These are phyloP conservation scores for Craterocephalus amniculus DNA, from an alignment of 2,797 vertebrate species.

Conservation along the genomic window DNA sequence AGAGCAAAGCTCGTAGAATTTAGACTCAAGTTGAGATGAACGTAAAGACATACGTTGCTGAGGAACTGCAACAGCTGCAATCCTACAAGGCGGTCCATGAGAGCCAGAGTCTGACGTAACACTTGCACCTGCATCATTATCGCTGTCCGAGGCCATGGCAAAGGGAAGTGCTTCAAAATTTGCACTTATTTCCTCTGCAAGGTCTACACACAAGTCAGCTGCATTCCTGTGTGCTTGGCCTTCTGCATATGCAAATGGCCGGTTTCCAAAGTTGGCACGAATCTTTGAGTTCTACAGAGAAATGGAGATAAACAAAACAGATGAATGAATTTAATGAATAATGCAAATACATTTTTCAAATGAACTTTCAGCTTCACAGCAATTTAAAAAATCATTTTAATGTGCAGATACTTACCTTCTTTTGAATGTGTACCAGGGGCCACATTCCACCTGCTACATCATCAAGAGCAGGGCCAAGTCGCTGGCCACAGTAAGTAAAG, in stretches of 20 bases:
- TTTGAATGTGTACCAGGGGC: slow-evolving; percentile 98
- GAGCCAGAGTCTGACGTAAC: slow-evolving; percentile 94
- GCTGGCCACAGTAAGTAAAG: slow-evolving; percentile 96
- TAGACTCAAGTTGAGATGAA: neutral
- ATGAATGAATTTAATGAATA: neutral
- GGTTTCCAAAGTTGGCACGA: slow-evolving; percentile 95
- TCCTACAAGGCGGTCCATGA: slow-evolving; percentile 95
- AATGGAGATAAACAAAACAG: neutral
- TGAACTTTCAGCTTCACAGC: neutral
- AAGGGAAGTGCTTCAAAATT: slow-evolving; percentile 99
- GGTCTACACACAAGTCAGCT: slow-evolving; percentile 94
- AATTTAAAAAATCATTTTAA: neutral
- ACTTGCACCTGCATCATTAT: slow-evolving; percentile 96
- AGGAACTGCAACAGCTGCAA: slow-evolving; percentile 91
- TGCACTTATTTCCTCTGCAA: slow-evolving; percentile 97
- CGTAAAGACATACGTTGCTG: slow-evolving; percentile 89
- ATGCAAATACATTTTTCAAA: neutral
- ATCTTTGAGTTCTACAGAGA: slow-evolving; percentile 93
- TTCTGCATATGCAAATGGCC: slow-evolving; percentile 93
- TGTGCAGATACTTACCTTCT: slow-evolving; percentile 85
- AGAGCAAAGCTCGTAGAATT: slow-evolving; percentile 1
- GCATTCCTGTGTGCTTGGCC: slow-evolving; percentile 98
- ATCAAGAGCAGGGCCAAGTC: slow-evolving; percentile 90
- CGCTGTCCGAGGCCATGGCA: slow-evolving; percentile 98
- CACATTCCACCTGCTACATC: slow-evolving; percentile 99